These are phyloP conservation scores for Ostrea denselamellosa DNA, from an alignment of 1,140 invertebrate species.

Conservation along the genomic window DNA sequence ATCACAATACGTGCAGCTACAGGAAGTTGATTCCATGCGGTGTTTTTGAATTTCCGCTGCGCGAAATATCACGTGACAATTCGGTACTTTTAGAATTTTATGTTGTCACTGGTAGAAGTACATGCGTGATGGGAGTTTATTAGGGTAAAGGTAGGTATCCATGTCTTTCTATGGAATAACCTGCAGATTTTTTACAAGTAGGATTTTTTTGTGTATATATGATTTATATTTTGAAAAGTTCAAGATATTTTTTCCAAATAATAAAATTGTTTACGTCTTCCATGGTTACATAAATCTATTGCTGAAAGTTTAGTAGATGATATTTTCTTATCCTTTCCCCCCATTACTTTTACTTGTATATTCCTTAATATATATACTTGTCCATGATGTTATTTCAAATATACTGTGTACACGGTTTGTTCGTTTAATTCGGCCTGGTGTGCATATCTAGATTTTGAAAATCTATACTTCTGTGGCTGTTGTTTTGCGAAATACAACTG, in stretches of 20 bases:
- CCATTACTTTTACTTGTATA: background rate
- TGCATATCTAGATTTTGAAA: background rate
- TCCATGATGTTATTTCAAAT: background rate
- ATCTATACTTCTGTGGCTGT: too few species aligned
- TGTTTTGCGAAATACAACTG: background rate
- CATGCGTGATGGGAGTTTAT: background rate
- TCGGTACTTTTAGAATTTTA: background rate
- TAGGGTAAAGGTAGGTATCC: background rate
- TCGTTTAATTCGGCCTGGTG: background rate
- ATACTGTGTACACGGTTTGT: background rate
- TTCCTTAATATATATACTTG: background rate
- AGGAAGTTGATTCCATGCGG: constrained; percentile 29
- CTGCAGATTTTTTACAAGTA: background rate
- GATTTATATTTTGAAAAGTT: background rate
- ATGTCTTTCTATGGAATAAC: background rate
- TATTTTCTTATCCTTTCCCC: background rate
- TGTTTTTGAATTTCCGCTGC: constrained; percentile 44
- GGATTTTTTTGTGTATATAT: background rate
- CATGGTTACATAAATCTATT: constrained; percentile 6
- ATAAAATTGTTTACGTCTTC: background rate
- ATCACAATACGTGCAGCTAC: background rate
- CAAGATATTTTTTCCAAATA: background rate
- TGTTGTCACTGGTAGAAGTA: background rate
- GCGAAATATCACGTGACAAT: constrained; percentile 12
- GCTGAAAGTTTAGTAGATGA: too few species aligned